Base-by-base conservation (phyloP, 2,797 vertebrate genomes). In the Manis javanica region DNA sequence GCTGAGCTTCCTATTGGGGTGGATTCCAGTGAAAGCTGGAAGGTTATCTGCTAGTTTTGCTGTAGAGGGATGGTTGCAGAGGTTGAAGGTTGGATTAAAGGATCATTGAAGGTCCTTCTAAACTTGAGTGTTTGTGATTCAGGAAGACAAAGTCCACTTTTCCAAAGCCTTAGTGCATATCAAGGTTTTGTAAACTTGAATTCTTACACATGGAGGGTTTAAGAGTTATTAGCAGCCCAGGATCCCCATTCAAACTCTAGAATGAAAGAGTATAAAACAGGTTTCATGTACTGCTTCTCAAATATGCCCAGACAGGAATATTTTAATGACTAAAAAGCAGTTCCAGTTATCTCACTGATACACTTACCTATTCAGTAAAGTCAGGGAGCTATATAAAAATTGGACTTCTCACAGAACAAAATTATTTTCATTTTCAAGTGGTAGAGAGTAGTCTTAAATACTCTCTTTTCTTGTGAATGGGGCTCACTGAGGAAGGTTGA, bases 361-460 rank as follows among this genome's bases (percentile, higher is more conserved):
- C 29, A 63, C 10, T 37, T 69, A 63, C 10, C 42, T 69, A 39
- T 61, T 87, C 37, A 71, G 61, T 23, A 31, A 88, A 75, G 63
- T 59, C 72, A 92, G 39, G 61, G 64, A 96, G n/a, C 15, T 34
- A n/a, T 75, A 53, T 90, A 49, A 88, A 71, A 51, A 82, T 69
- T 26, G 31, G 57, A 75, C 53, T 61, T 71, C 13, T 3, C 29
- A 16, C 15, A 26, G 69, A 91, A 91, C 46, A 88, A 81, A 83
- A 51, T 31, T 83, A 82, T 72, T 84, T 95, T 59, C 78, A 90
- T 57, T 92, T 93, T 92, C 71, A 89, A 82, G 77, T 79, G 88
- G 53, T 79, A 82, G 93, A 86, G 46, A 78, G 34, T 42, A 72
- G 51, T 84, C 26, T 94, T 90, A 84, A 90, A 72, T 75, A 72